phyloP scores from a whole-genome alignment of 2,888 invertebrate species.

The Parelbella ahira region DNA sequence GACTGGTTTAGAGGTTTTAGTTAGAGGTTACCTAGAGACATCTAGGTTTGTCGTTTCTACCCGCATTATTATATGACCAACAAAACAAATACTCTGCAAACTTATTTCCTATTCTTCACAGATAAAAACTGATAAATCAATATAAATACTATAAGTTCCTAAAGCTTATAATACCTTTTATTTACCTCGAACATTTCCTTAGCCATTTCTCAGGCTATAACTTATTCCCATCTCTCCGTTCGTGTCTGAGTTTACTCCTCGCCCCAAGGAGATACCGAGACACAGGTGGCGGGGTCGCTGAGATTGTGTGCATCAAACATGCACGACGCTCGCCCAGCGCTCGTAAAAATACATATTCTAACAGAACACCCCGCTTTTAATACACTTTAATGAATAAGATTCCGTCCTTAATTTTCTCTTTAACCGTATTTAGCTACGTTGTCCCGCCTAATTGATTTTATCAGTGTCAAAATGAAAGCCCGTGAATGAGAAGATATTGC shows the following conservation, averaged over 20 bases:
- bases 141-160: too few species aligned
- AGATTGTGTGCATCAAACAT: conserved; percentile 75
- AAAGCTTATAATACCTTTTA: too few species aligned
- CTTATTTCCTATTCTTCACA: too few species aligned
- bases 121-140: too few species aligned
- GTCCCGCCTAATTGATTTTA: conserved; percentile 58
- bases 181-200: not conserved
- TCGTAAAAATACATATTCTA: conserved; percentile 80
- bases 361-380: conserved; percentile 70
- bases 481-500: too few species aligned
- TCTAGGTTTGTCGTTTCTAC: too few species aligned
- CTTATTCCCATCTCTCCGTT: conserved; percentile 7
- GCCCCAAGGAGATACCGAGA: conserved; percentile 24
- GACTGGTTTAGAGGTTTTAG: too few species aligned
- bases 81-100: too few species aligned
- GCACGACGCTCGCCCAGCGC: conserved; percentile 49
- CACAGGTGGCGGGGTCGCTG: conserved; percentile 42
- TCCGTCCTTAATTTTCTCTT: conserved; percentile 70
- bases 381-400: conserved; percentile 72
- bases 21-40: too few species aligned
- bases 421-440: conserved; percentile 65
- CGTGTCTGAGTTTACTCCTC: conserved; percentile 12
- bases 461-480: conserved; percentile 45
- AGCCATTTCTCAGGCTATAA: conserved; percentile 2
- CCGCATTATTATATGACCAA: too few species aligned